A percentile compares a stretch with the other conserved stretches of the same genome.
Conservation (phyloP, 2,888 invertebrate species). For the Parascotia fuliginaria region DNA sequence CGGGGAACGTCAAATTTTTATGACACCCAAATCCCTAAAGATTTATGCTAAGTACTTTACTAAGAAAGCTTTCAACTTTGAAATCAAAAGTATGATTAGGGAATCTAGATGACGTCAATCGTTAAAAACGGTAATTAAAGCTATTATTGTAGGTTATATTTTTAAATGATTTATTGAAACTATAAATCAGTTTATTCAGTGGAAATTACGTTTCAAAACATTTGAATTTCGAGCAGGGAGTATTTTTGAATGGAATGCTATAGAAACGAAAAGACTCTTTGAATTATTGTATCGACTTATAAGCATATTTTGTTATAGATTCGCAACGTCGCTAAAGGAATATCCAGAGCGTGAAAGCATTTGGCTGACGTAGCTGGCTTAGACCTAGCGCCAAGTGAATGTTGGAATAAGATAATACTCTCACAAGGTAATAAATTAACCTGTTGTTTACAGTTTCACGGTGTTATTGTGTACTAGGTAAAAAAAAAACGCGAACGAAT, state of each 20-base stretch:
- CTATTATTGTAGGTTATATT: background rate
- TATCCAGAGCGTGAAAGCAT: slow-evolving; percentile 26
- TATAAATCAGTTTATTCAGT: background rate
- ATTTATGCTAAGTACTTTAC: slow-evolving; percentile 29
- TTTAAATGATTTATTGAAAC: background rate
- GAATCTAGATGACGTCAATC: slow-evolving; percentile 1
- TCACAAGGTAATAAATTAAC: slow-evolving; percentile 17
- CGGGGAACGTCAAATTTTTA: slow-evolving; percentile 29
- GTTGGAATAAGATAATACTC: slow-evolving; percentile 21
- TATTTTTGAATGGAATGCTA: background rate
- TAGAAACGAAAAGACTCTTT: background rate
- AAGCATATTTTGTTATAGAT: slow-evolving; percentile 22
- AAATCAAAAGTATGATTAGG: slow-evolving; percentile 14
- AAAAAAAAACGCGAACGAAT: too few species aligned
- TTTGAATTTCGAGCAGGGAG: background rate
- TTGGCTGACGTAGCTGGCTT: slow-evolving; percentile 26
- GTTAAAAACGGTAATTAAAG: background rate
- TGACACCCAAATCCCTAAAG: slow-evolving; percentile 30
- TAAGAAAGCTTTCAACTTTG: slow-evolving; percentile 17
- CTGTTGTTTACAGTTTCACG: too few species aligned
- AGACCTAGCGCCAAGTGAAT: slow-evolving; percentile 9
- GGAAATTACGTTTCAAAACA: background rate
- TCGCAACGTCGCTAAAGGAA: slow-evolving; percentile 21
- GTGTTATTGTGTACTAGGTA: too few species aligned
- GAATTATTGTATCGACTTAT: slow-evolving; percentile 6